Conservation (phyloP, 2,797 vertebrate species). For the Thalassophryne amazonica region DNA sequence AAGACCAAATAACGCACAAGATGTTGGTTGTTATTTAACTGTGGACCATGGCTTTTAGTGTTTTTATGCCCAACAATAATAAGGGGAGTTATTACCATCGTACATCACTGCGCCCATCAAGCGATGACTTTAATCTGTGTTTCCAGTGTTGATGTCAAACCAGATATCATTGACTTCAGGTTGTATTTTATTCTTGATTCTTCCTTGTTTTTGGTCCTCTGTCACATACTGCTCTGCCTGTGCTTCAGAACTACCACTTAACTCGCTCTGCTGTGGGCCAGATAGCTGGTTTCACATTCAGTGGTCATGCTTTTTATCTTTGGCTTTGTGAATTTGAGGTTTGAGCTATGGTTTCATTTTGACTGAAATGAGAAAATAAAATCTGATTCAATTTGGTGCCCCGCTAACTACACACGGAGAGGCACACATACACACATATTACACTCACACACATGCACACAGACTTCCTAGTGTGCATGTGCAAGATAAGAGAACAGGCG, state of each 20-base stretch:
- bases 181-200: slow-evolving; percentile 37
- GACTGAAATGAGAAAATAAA: slow-evolving; percentile 34
- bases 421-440: background rate
- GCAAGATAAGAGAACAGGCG: background rate
- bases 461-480: background rate
- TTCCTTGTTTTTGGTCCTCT: slow-evolving; percentile 23
- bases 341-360: slow-evolving; percentile 63
- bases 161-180: slow-evolving; percentile 46
- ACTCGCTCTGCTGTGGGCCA: slow-evolving; percentile 33
- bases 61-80: slow-evolving; percentile 33
- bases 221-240: slow-evolving; percentile 28
- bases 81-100: slow-evolving; percentile 45
- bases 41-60: background rate
- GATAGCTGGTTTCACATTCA: slow-evolving; percentile 12
- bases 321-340: slow-evolving; percentile 19
- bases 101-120: slow-evolving; percentile 47
- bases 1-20: no score
- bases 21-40: slow-evolving; percentile 31
- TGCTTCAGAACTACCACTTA: slow-evolving; percentile 47
- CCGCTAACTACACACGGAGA: background rate
- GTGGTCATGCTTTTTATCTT: slow-evolving; percentile 21
- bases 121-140: slow-evolving; percentile 34
- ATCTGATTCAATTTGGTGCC: slow-evolving; percentile 24
- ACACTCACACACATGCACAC: no score
- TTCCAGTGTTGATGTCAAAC: slow-evolving; percentile 27